A percentile compares a stretch with the other conserved stretches of the same genome.
Conservation (phyloP, 2,797 vertebrate species). For the Bovichtus variegatus region DNA sequence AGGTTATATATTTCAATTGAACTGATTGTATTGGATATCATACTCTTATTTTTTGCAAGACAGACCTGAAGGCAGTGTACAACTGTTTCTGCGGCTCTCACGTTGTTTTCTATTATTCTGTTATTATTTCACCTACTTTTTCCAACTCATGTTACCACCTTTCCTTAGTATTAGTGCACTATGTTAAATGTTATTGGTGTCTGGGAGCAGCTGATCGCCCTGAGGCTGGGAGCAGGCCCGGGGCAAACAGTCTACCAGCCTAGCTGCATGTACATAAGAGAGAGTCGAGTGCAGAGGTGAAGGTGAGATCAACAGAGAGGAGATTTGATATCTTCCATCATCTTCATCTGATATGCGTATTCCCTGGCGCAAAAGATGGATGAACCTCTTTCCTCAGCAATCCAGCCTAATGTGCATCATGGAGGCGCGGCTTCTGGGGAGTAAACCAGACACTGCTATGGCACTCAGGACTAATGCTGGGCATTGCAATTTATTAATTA, state of each 20-base stretch:
- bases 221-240: slow-evolving; percentile 44
- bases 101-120: slow-evolving; percentile 19
- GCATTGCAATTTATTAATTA: no score
- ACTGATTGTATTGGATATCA: slow-evolving; percentile 60
- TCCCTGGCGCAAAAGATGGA: slow-evolving; percentile 49
- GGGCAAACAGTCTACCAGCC: slow-evolving; percentile 46
- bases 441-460: slow-evolving; percentile 5
- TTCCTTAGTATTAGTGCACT: slow-evolving; percentile 21
- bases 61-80: slow-evolving; percentile 6
- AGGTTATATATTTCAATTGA: slow-evolving; percentile 74
- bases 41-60: slow-evolving; percentile 23
- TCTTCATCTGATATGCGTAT: slow-evolving; percentile 34
- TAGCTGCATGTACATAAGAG: slow-evolving; percentile 19
- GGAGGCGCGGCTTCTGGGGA: slow-evolving; percentile 35
- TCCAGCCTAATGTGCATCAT: slow-evolving; percentile 22
- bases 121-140: slow-evolving; percentile 24
- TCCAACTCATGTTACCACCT: slow-evolving; percentile 13
- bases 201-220: slow-evolving; percentile 56
- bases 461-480: neutral
- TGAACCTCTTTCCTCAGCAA: slow-evolving; percentile 33
- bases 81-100: slow-evolving; percentile 2
- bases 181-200: slow-evolving; percentile 40
- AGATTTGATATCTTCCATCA: slow-evolving; percentile 53
- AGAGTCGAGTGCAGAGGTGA: slow-evolving; percentile 53
- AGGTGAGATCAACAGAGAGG: slow-evolving; percentile 53